Percentiles rank a stretch among this genome's conserved stretches.
These are phyloP conservation scores for Urocynchramus pylzowi DNA, from an alignment of 2,113 vertebrate species.

Conservation along the genomic window DNA sequence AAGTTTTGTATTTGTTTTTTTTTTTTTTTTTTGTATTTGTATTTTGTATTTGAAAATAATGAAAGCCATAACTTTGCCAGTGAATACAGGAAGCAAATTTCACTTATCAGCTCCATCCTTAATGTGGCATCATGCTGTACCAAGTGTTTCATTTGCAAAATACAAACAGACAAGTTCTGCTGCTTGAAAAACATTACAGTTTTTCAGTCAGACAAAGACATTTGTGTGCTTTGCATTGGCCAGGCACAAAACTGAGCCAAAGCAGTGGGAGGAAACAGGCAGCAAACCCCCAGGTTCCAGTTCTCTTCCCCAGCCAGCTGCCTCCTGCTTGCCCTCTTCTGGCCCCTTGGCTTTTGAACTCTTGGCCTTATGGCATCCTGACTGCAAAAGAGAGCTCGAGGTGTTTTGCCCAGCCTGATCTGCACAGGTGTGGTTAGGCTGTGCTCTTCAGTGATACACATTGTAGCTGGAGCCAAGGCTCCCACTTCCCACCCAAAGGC, in stretches of 20 bases:
- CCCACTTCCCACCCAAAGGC: background rate
- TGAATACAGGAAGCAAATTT: slow-evolving; percentile 12
- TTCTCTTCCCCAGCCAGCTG: background rate
- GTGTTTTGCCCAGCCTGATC: background rate
- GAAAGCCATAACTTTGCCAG: background rate
- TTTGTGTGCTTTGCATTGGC: background rate
- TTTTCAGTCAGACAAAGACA: background rate
- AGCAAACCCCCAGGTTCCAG: background rate
- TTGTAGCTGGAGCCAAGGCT: background rate
- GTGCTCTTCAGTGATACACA: background rate
- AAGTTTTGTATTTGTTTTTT: background rate
- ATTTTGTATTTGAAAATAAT: background rate
- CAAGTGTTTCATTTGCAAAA: slow-evolving; percentile 6
- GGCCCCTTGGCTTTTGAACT: background rate
- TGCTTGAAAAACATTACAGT: background rate
- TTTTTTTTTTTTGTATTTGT: background rate
- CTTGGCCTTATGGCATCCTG: background rate
- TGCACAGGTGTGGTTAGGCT: background rate
- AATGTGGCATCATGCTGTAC: background rate
- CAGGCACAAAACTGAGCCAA: background rate
- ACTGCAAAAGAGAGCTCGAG: background rate
- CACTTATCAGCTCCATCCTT: background rate
- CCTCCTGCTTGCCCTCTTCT: background rate
- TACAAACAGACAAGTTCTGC: background rate
- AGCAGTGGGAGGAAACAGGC: background rate